Evolutionary conservation across 2,797 vertebrate genomes (phyloP).

Genomic region (Micropoecilia bifurca): DNA sequence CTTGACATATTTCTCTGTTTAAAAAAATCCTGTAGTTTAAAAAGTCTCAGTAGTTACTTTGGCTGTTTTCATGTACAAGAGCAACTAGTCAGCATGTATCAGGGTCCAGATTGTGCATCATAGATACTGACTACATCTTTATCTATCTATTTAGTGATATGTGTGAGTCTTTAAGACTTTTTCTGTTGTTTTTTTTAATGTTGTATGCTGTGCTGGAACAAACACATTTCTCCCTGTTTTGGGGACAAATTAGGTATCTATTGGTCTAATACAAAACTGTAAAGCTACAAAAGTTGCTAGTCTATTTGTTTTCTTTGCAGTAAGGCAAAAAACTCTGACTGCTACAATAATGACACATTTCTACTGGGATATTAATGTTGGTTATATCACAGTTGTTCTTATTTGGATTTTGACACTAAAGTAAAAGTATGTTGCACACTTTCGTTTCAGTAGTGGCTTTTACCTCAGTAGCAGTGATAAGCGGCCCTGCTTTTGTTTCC

Average conservation of each 20-base stretch:
- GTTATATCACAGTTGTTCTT: neutral
- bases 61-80: slow-evolving; percentile 10
- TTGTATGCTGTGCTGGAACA: too few relatives aligned
- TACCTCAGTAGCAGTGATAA: neutral
- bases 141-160: neutral
- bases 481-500: neutral
- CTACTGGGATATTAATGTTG: neutral
- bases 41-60: slow-evolving; percentile 24
- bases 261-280: neutral
- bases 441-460: neutral
- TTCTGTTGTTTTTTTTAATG: too few relatives aligned
- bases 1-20: neutral
- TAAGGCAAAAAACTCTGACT: neutral
- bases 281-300: neutral
- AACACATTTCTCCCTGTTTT: too few relatives aligned
- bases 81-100: neutral
- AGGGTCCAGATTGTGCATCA: neutral
- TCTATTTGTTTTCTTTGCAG: neutral
- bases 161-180: too few relatives aligned
- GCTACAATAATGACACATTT: neutral
- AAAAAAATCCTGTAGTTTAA: neutral
- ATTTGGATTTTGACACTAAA: neutral
- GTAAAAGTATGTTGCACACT: neutral
- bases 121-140: neutral
- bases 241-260: too few relatives aligned